These are phyloP conservation scores for Salvelinus alpinus DNA, from an alignment of 2,113 vertebrate species.

Conservation along the genomic window DNA sequence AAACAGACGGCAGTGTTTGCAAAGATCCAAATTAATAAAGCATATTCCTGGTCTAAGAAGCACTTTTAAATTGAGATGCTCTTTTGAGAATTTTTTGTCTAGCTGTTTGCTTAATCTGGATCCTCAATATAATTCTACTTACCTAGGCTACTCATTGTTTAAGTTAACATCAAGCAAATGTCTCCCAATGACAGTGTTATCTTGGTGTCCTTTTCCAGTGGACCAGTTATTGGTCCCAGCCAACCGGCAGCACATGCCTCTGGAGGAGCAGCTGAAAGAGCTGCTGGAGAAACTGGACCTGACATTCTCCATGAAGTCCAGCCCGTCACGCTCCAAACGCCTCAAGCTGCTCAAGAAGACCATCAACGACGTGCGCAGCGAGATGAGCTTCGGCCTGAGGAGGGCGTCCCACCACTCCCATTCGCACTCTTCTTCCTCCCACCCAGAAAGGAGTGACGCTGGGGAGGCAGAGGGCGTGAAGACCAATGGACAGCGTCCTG, in stretches of 20 bases:
- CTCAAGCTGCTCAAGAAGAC: constrained; percentile 91
- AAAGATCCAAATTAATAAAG: too few relatives aligned
- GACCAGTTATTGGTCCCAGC: constrained; percentile 87
- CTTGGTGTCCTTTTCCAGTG: constrained; percentile 71
- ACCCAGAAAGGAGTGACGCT: constrained; percentile 3
- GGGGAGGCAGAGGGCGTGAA: constrained; percentile 45
- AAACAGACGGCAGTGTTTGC: too few relatives aligned
- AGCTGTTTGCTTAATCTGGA: too few relatives aligned
- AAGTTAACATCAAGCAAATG: neutral
- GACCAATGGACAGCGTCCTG: constrained; percentile 51
- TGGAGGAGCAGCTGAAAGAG: constrained; percentile 89
- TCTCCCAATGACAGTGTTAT: neutral
- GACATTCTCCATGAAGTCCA: constrained; percentile 94
- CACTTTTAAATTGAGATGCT: too few relatives aligned
- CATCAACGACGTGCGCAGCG: constrained; percentile 84
- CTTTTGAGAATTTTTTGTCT: too few relatives aligned
- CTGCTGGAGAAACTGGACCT: constrained; percentile 93
- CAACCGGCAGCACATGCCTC: constrained; percentile 81
- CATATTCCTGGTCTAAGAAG: too few relatives aligned
- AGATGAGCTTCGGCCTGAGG: constrained; percentile 86
- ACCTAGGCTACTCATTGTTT: neutral
- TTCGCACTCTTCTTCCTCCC: constrained; percentile 19
- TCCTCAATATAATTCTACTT: too few relatives aligned
- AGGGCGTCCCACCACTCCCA: constrained; percentile 70
- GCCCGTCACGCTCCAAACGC: constrained; percentile 91